Conservation (phyloP, 2,888 invertebrate genomes). For the Drosophila neonasuta region DNA sequence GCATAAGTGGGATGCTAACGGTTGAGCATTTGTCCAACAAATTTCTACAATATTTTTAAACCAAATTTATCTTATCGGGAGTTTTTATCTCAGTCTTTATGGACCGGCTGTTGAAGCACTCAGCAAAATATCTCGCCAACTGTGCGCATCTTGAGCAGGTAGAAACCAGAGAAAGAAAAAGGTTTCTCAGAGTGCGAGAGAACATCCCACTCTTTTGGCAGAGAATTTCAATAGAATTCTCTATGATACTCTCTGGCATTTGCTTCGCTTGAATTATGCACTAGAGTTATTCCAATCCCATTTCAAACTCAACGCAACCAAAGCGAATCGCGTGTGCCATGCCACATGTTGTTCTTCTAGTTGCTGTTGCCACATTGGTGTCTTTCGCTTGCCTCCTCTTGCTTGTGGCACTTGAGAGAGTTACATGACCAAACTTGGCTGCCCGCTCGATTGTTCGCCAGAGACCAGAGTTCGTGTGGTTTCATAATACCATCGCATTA, state of each 20-base stretch:
- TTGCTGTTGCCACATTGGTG: conserved; percentile 32
- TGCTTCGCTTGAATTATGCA: conserved; percentile 34
- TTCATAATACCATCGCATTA: conserved; percentile 64
- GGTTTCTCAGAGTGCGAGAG: conserved; percentile 26
- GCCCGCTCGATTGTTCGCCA: conserved; percentile 11
- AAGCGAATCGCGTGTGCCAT: conserved; percentile 24
- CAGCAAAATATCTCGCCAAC: conserved; percentile 5
- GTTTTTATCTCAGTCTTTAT: not conserved
- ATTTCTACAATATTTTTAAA: conserved; percentile 6
- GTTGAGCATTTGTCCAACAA: not conserved
- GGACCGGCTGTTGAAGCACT: conserved; percentile 6
- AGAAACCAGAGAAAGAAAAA: conserved; percentile 38
- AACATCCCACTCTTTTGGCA: conserved; percentile 28
- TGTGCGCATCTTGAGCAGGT: conserved; percentile 49
- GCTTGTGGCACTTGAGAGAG: conserved; percentile 37
- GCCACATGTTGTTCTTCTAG: conserved; percentile 21
- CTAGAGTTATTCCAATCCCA: not conserved
- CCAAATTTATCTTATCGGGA: conserved; percentile 17
- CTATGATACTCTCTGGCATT: conserved; percentile 10
- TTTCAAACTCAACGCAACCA: conserved; percentile 7
- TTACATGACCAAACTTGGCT: conserved; percentile 45
- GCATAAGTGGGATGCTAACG: conserved; percentile 16
- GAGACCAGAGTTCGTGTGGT: conserved; percentile 59
- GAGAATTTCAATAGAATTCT: conserved; percentile 47
- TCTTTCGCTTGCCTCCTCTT: conserved; percentile 6